A percentile compares a stretch with the other conserved stretches of the same genome.
Evolutionary conservation across 2,797 vertebrate species (phyloP).

Genomic region (Gymnothorax reevesii): DNA sequence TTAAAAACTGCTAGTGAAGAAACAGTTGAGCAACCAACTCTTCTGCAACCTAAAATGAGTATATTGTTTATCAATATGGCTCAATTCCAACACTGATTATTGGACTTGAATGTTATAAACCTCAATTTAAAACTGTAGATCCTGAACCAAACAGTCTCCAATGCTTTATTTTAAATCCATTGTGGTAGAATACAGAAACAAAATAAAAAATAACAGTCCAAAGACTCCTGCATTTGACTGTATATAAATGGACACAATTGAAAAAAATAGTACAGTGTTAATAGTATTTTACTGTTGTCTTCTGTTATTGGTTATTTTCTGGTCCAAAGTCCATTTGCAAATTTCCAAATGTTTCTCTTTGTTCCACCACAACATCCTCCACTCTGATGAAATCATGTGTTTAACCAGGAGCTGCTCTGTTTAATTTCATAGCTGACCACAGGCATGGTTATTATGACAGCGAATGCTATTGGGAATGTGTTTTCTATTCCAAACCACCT

Average conservation of each 20-base stretch:
- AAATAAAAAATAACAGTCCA: not conserved
- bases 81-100: no score
- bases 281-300: not conserved
- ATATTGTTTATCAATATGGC: no score
- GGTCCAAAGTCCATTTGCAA: not conserved
- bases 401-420: not conserved
- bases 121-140: no score
- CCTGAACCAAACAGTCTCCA: not conserved
- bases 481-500: not conserved
- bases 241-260: not conserved
- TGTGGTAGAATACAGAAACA: not conserved
- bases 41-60: no score
- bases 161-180: not conserved
- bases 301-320: not conserved
- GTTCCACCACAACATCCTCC: not conserved
- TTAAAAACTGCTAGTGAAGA: no score
- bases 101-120: no score
- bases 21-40: no score
- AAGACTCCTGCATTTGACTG: not conserved
- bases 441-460: constrained; percentile 2
- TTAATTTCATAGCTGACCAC: not conserved
- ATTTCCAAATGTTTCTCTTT: not conserved
- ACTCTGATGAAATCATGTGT: not conserved
- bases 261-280: not conserved
- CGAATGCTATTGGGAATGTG: not conserved